These are phyloP conservation scores for Typhlomys cinereus DNA, from an alignment of 2,113 vertebrate genomes.

Conservation along the genomic window DNA sequence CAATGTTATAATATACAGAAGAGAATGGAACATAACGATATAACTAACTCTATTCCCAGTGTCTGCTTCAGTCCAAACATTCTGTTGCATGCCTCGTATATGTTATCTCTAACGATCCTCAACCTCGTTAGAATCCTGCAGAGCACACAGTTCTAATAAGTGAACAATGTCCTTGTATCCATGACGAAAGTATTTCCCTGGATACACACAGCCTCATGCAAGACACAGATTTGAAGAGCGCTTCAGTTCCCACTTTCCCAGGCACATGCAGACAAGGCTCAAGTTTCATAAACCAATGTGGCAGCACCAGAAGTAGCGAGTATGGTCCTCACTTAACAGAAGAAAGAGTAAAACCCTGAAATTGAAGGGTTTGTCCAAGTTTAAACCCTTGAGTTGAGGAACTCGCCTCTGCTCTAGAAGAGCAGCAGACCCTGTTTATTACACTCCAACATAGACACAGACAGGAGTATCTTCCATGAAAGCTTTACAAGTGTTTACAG, in stretches of 20 bases:
- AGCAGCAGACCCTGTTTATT: background rate
- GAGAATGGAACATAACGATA: too few relatives aligned
- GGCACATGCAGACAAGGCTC: background rate
- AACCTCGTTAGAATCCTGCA: background rate
- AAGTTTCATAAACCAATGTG: background rate
- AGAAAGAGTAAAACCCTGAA: background rate
- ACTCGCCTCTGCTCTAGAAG: background rate
- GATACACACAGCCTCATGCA: background rate
- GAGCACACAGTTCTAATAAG: background rate
- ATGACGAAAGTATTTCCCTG: background rate
- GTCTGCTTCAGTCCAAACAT: background rate
- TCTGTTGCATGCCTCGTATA: background rate
- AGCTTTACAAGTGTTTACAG: background rate
- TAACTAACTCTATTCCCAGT: background rate
- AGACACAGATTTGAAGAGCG: background rate
- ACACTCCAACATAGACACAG: accelerated
- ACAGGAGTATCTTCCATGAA: background rate
- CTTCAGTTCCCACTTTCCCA: background rate
- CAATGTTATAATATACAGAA: too few relatives aligned
- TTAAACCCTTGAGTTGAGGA: background rate
- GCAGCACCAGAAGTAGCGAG: background rate
- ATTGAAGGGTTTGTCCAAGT: background rate
- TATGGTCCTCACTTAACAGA: background rate
- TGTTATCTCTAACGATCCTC: background rate
- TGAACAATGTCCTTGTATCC: background rate